Conservation (phyloP, 2,888 invertebrate species). For the Hirtodrosophila alboralis region DNA sequence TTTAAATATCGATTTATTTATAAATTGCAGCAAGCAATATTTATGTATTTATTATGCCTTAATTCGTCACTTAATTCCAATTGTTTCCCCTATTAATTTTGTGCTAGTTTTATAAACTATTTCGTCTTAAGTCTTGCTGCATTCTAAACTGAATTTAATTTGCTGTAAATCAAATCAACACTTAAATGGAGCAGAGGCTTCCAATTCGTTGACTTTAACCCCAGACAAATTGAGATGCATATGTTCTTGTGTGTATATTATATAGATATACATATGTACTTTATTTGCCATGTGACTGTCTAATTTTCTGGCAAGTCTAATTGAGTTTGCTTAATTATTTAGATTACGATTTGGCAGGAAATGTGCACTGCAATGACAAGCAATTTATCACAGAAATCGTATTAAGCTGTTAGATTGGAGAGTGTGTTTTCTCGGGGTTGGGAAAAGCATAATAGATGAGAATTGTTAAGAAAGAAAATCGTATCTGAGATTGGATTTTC, state of each 20-base stretch:
- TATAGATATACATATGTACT: slow-evolving; percentile 9
- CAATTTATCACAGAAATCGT: slow-evolving; percentile 56
- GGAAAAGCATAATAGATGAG: slow-evolving; percentile 36
- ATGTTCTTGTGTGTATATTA: slow-evolving; percentile 1
- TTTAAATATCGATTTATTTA: no score
- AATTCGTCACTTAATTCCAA: not conserved
- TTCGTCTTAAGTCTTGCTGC: no score
- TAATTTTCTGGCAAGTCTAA: slow-evolving; percentile 64
- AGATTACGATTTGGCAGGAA: slow-evolving; percentile 62
- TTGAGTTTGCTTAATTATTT: slow-evolving; percentile 75
- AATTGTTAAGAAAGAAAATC: slow-evolving; percentile 17
- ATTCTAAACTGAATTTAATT: slow-evolving; percentile 33
- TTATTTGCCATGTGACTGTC: slow-evolving; percentile 27
- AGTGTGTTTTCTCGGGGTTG: not conserved
- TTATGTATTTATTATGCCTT: no score
- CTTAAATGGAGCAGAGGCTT: slow-evolving; percentile 29
- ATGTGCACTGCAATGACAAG: slow-evolving; percentile 29
- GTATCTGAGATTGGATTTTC: slow-evolving; percentile 33
- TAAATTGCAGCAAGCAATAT: no score
- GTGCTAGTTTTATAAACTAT: slow-evolving; percentile 8
- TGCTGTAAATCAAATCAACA: slow-evolving; percentile 43
- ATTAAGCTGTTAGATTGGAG: slow-evolving; percentile 42
- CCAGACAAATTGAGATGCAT: not conserved
- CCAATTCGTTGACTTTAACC: slow-evolving; percentile 22
- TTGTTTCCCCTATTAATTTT: slow-evolving; percentile 1